Evolutionary conservation across 2,113 vertebrate species (phyloP), one percentile per base, ranked within the genome.

Genomic region (Dicaeum eximium): DNA sequence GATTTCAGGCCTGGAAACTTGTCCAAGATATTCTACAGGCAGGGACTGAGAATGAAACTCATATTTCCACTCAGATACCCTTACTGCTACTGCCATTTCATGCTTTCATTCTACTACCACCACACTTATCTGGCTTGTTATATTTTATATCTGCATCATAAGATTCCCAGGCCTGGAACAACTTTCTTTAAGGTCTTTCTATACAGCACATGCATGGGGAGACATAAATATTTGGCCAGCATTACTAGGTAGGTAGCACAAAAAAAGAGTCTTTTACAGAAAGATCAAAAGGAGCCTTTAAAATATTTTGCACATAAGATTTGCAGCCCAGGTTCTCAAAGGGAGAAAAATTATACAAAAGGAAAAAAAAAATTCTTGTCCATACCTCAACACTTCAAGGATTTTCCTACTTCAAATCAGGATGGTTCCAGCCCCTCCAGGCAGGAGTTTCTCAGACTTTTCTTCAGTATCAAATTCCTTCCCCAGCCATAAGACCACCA

Each of bases 1-100:
- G 17, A 81, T 48, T 80, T 95, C 73, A 75, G 48, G 47, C 44
- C 57, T 87, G 73, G 53, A 93, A 91, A 61, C 11, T 79, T 51
- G 31, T 42, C 86, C 70, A 84, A 95, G 67, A 81, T 27, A 67
- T 16, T 47, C 83, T 89, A 48, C 15, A 90, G 48, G 51, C 86
- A 92, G 13, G 30, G 73, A 57, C 45, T 27, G 13, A 92, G 56
- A 74, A 14, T 4, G 22, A 67, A 83, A 56, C 38, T 37, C 27
- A 0, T 44, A 62, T 86, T 94, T 91, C 51, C 45, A 75, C 50
- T 57, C 50, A 33, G 22, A 60, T 69, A 25, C n/a, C 70, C 24
- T 47, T 50, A 37, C 19, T 28, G 28, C 57, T 74, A 37, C 35
- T 70, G 33, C 28, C 40, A 72, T 74, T 92, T 79, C n/a, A 40